Base-by-base conservation (phyloP, 1,140 invertebrate genomes). In the Chrysomallon squamiferum region DNA sequence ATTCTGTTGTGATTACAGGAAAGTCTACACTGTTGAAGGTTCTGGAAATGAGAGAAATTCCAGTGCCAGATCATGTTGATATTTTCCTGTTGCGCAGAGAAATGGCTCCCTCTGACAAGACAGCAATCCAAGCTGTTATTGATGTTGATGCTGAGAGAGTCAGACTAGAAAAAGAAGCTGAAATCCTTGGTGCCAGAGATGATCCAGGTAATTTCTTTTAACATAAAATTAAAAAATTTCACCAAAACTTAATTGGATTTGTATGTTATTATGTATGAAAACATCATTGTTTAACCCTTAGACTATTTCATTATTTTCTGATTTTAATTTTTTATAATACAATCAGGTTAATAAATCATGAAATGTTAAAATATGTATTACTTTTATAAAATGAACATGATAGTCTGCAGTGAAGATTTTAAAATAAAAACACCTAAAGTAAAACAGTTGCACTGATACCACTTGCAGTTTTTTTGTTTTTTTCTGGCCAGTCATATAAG, bases 61-160 rank as follows among this genome's bases (percentile, higher is more conserved):
- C 96, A 3, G 95, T 99, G 69, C 98, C 96, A 18, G 92, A 96
- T 18, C 93, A 96, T 79, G 95, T 99, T 73, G 98, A 99, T 87
- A 99, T 99, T 78, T 99, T 97, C 87, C 93, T 99, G 84, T 88
- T 99, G 76, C 93, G 95, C 7, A 89, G 97, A 62, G 97, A 98
- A 88, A 98, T 98, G 91, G 93, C 95, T 4, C 95, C 97, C 15
- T 95, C 93, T 68, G 93, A 97, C 75, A 90, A 90, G 76, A 88
- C 89, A 15, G 98, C 98, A 6, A 87, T 99, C 15, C 88, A 98
- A 81, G 95, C 94, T 85, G 98, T 99, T 7, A 96, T 98, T 92
- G 97, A 99, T 85, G 97, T 99, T 0, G 97, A 99, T 80, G 91
- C 95, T 77, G 97, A 99, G 84, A 88, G 96, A 56, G 88, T 95